Evolutionary conservation across 2,797 vertebrate species (phyloP).

Genomic region (Sebastes jordani): DNA sequence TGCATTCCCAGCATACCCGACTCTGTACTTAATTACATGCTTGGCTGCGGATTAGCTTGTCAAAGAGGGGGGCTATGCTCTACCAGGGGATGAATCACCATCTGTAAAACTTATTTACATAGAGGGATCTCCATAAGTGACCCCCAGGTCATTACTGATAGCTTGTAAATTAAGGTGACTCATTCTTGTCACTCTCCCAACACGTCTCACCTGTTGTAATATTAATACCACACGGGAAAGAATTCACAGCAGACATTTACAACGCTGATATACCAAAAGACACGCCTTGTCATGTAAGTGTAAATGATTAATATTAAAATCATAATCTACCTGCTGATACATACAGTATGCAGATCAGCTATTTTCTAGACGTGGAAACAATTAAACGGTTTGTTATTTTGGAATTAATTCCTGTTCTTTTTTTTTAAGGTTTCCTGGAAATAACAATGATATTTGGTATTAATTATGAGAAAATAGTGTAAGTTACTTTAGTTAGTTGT

Average conservation of each 20-base stretch:
- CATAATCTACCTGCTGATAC: neutral
- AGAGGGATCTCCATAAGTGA: slow-evolving; percentile 54
- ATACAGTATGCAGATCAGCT: neutral
- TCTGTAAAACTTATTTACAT: slow-evolving; percentile 53
- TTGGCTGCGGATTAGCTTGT: slow-evolving; percentile 68
- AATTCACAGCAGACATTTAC: neutral
- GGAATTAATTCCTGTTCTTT: neutral
- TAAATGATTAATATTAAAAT: neutral
- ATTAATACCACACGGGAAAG: neutral
- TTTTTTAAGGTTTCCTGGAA: neutral
- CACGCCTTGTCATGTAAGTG: neutral
- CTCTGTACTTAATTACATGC: slow-evolving; percentile 76
- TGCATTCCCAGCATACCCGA: slow-evolving; percentile 14
- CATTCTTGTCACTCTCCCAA: slow-evolving; percentile 5
- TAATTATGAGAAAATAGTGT: neutral
- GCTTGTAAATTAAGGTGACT: slow-evolving; percentile 35
- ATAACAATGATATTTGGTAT: neutral
- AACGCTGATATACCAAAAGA: neutral
- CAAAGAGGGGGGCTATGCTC: slow-evolving; percentile 41
- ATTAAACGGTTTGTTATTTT: neutral
- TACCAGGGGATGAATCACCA: slow-evolving; percentile 53
- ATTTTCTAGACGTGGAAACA: neutral
- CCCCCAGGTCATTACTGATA: slow-evolving; percentile 44
- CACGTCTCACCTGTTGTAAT: slow-evolving; percentile 35
- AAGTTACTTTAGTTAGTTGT: neutral